These are phyloP conservation scores for Adoxophyes honmai DNA, from an alignment of 1,140 invertebrate genomes.

Conservation along the genomic window DNA sequence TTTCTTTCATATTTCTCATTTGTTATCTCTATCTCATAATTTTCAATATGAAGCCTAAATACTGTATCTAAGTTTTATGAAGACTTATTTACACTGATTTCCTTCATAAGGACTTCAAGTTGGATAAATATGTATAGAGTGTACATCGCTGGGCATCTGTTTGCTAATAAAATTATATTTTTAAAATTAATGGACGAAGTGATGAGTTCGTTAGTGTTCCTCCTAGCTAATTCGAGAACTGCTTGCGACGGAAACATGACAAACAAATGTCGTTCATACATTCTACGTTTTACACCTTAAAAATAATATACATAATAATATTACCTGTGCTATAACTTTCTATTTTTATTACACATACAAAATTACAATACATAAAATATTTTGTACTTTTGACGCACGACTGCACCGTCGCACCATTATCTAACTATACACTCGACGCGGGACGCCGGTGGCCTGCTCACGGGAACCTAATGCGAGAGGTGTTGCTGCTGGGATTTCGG, in stretches of 20 bases:
- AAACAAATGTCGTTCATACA: conserved; percentile 59
- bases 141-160: conserved; percentile 62
- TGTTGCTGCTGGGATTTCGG: background rate
- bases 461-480: background rate
- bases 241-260: conserved; percentile 73
- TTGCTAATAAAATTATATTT: conserved; percentile 69
- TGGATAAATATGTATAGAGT: conserved; percentile 46
- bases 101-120: conserved; percentile 65
- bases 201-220: conserved; percentile 73
- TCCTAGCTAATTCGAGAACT: conserved; percentile 68
- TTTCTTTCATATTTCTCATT: conserved; percentile 56
- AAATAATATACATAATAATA: conserved; percentile 64
- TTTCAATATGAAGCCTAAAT: conserved; percentile 63
- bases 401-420: conserved; percentile 54
- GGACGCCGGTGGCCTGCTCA: conserved; percentile 31
- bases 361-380: conserved; percentile 75
- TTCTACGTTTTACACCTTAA: conserved; percentile 55
- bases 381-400: conserved; percentile 72
- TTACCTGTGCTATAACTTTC: conserved; percentile 66
- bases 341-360: conserved; percentile 66
- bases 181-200: conserved; percentile 77
- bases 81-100: conserved; percentile 67
- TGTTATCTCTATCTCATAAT: conserved; percentile 56
- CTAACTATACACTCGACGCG: conserved; percentile 50
- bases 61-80: conserved; percentile 56